These are phyloP conservation scores for Nasonia oneida DNA, from an alignment of 2,888 invertebrate species.

Conservation along the genomic window DNA sequence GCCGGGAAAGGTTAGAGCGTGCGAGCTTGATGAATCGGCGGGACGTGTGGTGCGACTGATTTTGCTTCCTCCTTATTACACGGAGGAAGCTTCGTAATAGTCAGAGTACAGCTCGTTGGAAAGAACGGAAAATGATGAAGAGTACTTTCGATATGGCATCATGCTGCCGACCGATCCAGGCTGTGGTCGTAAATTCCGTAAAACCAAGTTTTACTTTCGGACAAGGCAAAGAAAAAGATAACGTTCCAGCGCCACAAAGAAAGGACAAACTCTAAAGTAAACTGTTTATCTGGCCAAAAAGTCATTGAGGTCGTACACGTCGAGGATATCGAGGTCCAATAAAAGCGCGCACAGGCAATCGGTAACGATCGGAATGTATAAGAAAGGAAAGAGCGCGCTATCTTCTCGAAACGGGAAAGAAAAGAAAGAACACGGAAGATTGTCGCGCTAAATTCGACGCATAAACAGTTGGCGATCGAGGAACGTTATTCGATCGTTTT, in stretches of 20 bases:
- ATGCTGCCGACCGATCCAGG: too few species aligned
- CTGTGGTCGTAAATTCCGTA: too few species aligned
- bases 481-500: neutral
- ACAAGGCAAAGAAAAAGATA: too few species aligned
- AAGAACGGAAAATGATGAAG: too few species aligned
- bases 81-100: too few species aligned
- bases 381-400: neutral
- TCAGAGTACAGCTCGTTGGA: too few species aligned
- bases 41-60: neutral
- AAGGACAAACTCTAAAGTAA: slow-evolving; percentile 2
- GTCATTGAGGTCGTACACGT: neutral
- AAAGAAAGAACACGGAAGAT: slow-evolving; percentile 5
- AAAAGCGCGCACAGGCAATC: neutral
- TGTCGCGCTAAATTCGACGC: neutral
- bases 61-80: too few species aligned
- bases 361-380: neutral
- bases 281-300: neutral
- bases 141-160: too few species aligned
- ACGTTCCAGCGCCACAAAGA: neutral
- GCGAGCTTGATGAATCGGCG: neutral
- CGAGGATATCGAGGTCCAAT: neutral
- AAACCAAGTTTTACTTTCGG: too few species aligned
- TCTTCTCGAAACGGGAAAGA: neutral
- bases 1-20: neutral
- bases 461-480: neutral